Percentiles rank a stretch among this genome's conserved stretches.
These are phyloP conservation scores for Florisuga fusca DNA, from an alignment of 2,797 vertebrate genomes.

Conservation along the genomic window DNA sequence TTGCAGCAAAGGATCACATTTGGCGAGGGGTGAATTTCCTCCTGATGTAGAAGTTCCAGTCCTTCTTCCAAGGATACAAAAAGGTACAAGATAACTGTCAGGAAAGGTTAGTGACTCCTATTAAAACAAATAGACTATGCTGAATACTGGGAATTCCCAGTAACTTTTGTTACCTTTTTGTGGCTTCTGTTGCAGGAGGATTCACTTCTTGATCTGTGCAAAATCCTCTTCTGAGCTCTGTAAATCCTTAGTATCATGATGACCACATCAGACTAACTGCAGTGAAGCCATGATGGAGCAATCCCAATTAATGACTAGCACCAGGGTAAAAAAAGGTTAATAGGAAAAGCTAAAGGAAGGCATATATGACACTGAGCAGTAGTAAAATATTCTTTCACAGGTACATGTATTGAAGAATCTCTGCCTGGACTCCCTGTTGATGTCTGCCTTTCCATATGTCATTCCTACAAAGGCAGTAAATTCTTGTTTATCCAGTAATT, in stretches of 20 bases:
- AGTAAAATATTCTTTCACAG: neutral
- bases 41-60: neutral
- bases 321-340: neutral
- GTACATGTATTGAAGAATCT: neutral
- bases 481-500: neutral
- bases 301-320: neutral
- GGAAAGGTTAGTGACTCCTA: neutral
- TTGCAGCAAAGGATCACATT: neutral
- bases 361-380: neutral
- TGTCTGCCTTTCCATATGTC: neutral
- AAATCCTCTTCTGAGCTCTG: slow-evolving; percentile 4
- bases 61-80: neutral
- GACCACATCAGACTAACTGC: neutral
- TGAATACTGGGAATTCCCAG: slow-evolving; percentile 18
- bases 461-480: neutral
- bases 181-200: neutral
- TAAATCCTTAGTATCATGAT: neutral
- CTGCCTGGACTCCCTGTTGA: neutral
- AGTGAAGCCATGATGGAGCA: neutral
- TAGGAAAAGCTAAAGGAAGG: neutral
- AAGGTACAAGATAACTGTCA: neutral
- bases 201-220: slow-evolving; percentile 7
- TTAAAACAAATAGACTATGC: slow-evolving; percentile 27
- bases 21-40: neutral
- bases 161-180: neutral